A percentile compares a stretch with the other conserved stretches of the same genome.
phyloP scores from a whole-genome alignment of 2,888 invertebrate genomes.

The Hypomecis punctinalis region DNA sequence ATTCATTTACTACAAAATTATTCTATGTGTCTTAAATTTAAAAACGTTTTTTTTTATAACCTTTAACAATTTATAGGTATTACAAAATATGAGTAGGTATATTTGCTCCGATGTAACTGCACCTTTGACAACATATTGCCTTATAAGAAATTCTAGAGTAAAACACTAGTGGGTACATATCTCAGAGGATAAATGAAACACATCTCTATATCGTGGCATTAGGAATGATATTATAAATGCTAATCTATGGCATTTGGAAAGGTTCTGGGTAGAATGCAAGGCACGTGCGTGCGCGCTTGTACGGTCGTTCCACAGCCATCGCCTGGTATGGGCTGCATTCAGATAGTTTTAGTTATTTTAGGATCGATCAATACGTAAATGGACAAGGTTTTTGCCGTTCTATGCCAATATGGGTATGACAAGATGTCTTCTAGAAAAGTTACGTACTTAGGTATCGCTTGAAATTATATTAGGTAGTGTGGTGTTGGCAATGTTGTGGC shows the following conservation, averaged over 20 bases:
- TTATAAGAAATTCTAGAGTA: constrained; percentile 8
- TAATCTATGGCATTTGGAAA: constrained; percentile 52
- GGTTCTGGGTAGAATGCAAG: constrained; percentile 66
- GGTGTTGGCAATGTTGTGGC: no score
- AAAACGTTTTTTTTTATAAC: no score
- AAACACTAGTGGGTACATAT: neutral
- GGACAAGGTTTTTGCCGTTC: constrained; percentile 40
- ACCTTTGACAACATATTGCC: constrained; percentile 4
- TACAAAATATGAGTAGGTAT: no score
- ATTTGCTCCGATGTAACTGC: neutral
- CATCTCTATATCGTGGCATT: constrained; percentile 48
- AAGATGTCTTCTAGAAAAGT: constrained; percentile 10
- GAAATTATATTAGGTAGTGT: neutral
- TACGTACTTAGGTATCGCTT: neutral
- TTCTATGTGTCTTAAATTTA: no score
- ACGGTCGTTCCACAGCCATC: constrained; percentile 68
- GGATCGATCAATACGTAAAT: constrained; percentile 52
- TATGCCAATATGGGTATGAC: constrained; percentile 1
- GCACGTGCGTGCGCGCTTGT: constrained; percentile 72
- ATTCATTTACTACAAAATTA: no score
- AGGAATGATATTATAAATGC: constrained; percentile 48
- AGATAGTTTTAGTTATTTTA: constrained; percentile 72
- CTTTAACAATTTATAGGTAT: neutral
- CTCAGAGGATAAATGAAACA: neutral
- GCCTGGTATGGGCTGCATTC: constrained; percentile 68